Base-by-base conservation (phyloP, 1,140 invertebrate species). In the Penaeus vannamei region DNA sequence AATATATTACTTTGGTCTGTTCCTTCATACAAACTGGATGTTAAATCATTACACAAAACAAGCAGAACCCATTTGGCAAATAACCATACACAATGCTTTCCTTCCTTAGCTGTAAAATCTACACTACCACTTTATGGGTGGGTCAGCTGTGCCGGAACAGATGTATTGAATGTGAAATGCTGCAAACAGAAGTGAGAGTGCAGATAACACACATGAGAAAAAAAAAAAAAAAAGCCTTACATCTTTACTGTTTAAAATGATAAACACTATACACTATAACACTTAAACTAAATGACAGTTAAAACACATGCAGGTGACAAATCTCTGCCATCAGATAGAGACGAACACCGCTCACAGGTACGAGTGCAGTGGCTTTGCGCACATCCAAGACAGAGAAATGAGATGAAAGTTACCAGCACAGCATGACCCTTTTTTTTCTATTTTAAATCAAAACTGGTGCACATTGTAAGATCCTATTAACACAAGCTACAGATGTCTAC, bases 21-120 rank as follows among this genome's bases (percentile, higher is more conserved):
- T 81, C 79, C 79, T 81, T 59, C 79, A 81, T 81, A 60, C 53
- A 81, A 81, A 81, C 53, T 81, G 79, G 53, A 46, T n/a, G 23
- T 53, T 53, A 12, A 81, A 23, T 19, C 53, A 36, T 77, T 26
- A n/a, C 20, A 20, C 19, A 53, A 53, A 81, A 81, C 46, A 81
- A n/a, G 36, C 36, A n/a, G 79, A 81, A 81, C 79, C 79, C 79
- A 81, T 29, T 81, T 59, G 46, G 79, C 79, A 81, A 59, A 81
- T 59, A 81, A 46, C 36, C 36, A 53, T 53, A 53, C 23, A 36
- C 77, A 81, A 26, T 59, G 26, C 46, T 81, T 81, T 59, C 46
- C 60, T 60, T 81, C 46, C 79, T 81, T 81, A 81, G 23, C n/a
- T 60, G 46, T 12, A 59, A 53, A 81, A 5, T 22, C 46, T 81